Evolutionary conservation across 2,113 vertebrate species (phyloP).

Genomic region (Trichomycterus rosablanca): DNA sequence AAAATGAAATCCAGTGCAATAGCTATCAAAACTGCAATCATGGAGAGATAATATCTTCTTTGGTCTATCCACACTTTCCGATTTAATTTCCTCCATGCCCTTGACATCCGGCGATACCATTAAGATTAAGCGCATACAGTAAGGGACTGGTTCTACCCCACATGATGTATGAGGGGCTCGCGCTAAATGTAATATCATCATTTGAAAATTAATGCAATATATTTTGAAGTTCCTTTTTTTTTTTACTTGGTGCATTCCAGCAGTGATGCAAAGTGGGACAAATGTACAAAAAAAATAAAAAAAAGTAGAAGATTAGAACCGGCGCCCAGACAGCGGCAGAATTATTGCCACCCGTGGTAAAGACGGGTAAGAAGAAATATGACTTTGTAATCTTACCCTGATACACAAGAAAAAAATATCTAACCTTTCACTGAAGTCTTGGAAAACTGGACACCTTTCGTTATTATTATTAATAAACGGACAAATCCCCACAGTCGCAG

Average conservation of each 20-base stretch:
- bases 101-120: conserved; percentile 99
- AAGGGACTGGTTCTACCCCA: conserved; percentile 85
- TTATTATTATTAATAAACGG: no score
- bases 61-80: conserved; percentile 99
- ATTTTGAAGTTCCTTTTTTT: conserved; percentile 79
- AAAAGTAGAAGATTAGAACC: background rate
- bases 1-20: conserved; percentile 99
- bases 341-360: no score
- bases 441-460: no score
- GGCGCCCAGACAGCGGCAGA: no score
- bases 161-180: conserved; percentile 89
- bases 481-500: no score
- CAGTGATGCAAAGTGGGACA: conserved; percentile 1
- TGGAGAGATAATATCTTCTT: conserved; percentile 99
- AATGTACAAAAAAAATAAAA: background rate
- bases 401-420: no score
- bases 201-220: conserved; percentile 99
- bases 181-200: conserved; percentile 98
- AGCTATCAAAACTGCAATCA: conserved; percentile 99
- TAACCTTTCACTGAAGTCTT: no score
- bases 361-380: no score
- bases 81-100: conserved; percentile 99
- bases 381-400: no score
- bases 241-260: conserved; percentile 29
- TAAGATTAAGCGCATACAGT: conserved; percentile 98